phyloP scores from a whole-genome alignment of 2,797 vertebrate genomes.

The Agapornis canus region DNA sequence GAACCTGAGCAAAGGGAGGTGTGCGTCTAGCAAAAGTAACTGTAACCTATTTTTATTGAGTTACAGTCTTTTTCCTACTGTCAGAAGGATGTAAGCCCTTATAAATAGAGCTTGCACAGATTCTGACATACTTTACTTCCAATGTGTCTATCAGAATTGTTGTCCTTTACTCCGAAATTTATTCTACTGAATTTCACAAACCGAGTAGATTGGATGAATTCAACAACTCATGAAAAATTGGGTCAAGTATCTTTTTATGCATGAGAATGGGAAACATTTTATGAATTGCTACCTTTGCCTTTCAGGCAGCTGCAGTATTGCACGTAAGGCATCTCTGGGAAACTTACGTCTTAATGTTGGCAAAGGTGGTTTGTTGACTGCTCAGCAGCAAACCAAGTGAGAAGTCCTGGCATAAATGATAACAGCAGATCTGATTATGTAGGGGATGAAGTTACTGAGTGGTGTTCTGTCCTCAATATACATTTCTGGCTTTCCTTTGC shows the following conservation, averaged over 20 bases:
- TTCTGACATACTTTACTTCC: neutral
- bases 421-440: rapidly evolving
- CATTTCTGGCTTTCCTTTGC: neutral
- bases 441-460: neutral
- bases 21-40: neutral
- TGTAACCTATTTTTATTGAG: neutral
- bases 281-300: neutral
- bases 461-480: rapidly evolving
- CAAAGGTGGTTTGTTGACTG: neutral
- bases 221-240: neutral
- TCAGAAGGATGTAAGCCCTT: neutral
- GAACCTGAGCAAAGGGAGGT: neutral
- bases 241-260: neutral
- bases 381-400: neutral
- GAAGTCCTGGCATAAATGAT: neutral
- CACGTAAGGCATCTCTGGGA: rapidly evolving
- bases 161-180: neutral
- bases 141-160: rapidly evolving
- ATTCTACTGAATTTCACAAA: neutral
- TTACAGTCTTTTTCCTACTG: neutral
- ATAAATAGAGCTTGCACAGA: neutral
- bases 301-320: neutral
- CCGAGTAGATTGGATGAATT: neutral
- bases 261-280: neutral
- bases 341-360: rapidly evolving